Evolutionary conservation across 2,113 vertebrate species (phyloP).

Genomic region (Bettongia penicillata): DNA sequence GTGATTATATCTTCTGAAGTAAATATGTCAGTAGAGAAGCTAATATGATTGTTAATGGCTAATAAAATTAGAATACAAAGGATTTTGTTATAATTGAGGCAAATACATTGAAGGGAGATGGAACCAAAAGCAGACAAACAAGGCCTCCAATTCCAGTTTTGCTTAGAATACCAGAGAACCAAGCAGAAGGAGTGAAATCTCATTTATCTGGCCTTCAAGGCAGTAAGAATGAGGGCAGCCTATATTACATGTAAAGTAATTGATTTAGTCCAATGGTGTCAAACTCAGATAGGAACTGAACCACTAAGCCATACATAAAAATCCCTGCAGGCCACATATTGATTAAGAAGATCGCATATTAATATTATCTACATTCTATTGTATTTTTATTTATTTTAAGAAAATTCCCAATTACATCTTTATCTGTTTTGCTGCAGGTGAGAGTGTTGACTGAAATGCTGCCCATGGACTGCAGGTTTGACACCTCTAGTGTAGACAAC

Average conservation of each 20-base stretch:
- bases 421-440: neutral
- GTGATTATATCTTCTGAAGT: neutral
- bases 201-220: neutral
- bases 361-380: neutral
- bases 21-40: neutral
- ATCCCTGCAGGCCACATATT: neutral
- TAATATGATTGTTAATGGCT: neutral
- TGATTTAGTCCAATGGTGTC: neutral
- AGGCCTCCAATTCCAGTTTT: neutral
- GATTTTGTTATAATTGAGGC: neutral
- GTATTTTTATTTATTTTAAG: neutral
- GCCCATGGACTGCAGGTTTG: neutral
- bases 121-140: neutral
- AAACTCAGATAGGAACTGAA: neutral
- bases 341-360: neutral
- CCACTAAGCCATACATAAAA: neutral
- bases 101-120: neutral
- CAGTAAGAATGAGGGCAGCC: neutral
- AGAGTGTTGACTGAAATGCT: neutral
- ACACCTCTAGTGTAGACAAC: neutral
- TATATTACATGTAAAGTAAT: neutral
- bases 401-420: neutral
- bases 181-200: neutral
- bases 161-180: neutral
- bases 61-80: neutral